Evolutionary conservation across 2,797 vertebrate species (phyloP).

Genomic region (Miichthys miiuy): DNA sequence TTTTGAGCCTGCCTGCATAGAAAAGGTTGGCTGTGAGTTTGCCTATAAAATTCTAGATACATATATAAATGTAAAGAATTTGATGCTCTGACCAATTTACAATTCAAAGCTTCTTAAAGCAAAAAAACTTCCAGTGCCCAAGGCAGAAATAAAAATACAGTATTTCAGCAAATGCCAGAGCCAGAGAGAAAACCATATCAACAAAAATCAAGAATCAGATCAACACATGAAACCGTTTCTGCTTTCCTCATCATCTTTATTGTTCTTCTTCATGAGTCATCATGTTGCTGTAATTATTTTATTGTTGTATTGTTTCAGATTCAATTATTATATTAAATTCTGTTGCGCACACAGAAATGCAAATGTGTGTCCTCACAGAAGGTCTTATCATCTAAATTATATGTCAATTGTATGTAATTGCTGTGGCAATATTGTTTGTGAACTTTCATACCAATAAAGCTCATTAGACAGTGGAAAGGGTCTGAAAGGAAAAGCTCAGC

Average conservation of each 20-base stretch:
- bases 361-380: background rate
- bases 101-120: constrained; percentile 13
- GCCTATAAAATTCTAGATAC: no score
- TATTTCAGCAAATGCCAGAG: background rate
- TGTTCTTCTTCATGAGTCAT: constrained; percentile 1
- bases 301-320: background rate
- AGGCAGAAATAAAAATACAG: constrained; percentile 23
- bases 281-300: constrained; percentile 1
- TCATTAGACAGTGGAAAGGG: constrained; percentile 37
- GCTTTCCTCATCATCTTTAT: constrained; percentile 10
- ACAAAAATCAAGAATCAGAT: constrained; percentile 1
- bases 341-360: background rate
- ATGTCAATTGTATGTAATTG: constrained; percentile 41
- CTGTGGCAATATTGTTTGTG: constrained; percentile 44
- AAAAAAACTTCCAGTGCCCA: background rate
- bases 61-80: constrained; percentile 1
- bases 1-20: background rate
- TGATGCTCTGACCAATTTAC: background rate
- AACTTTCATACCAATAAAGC: constrained; percentile 45
- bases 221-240: constrained; percentile 2
- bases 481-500: constrained; percentile 54
- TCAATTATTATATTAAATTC: background rate
- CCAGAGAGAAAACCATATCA: background rate
- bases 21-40: no score
- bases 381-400: constrained; percentile 40